Conservation (phyloP, 2,797 vertebrate genomes). For the Tamandua tetradactyla region DNA sequence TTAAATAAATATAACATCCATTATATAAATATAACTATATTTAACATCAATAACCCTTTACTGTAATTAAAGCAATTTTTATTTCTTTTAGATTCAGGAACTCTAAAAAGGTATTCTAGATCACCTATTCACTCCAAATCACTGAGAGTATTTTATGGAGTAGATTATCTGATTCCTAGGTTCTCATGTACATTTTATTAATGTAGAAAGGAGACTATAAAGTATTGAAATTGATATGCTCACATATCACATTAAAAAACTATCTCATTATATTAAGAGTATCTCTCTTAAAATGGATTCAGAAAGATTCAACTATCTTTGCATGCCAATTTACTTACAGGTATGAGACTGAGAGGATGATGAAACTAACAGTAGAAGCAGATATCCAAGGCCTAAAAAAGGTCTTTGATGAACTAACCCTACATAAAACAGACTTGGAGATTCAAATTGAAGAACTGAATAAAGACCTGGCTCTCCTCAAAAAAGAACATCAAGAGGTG, state of each 20-base stretch:
- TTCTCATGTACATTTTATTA: neutral
- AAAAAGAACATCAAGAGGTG: conserved; percentile 85
- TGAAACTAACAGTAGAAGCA: conserved; percentile 70
- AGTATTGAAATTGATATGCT: neutral
- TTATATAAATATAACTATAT: conserved; percentile 5
- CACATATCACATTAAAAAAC: neutral
- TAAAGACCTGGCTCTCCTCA: conserved; percentile 82
- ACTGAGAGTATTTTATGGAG: neutral
- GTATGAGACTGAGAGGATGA: conserved; percentile 80
- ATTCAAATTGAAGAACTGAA: conserved; percentile 81
- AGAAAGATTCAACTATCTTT: neutral
- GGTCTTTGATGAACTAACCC: conserved; percentile 79
- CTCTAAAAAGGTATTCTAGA: conserved; percentile 18
- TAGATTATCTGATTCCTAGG: neutral
- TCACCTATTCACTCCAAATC: neutral
- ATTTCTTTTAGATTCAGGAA: conserved; percentile 10
- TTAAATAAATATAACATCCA: too few relatives aligned
- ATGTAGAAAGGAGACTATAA: neutral
- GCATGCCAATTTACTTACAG: conserved; percentile 67
- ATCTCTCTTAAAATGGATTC: neutral
- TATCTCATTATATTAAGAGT: neutral
- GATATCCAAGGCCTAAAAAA: conserved; percentile 74
- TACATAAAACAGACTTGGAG: conserved; percentile 81
- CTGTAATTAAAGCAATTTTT: neutral
- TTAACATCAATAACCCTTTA: conserved; percentile 13